Evolutionary conservation across 2,888 invertebrate species (phyloP).

Genomic region (Tyria jacobaeae): DNA sequence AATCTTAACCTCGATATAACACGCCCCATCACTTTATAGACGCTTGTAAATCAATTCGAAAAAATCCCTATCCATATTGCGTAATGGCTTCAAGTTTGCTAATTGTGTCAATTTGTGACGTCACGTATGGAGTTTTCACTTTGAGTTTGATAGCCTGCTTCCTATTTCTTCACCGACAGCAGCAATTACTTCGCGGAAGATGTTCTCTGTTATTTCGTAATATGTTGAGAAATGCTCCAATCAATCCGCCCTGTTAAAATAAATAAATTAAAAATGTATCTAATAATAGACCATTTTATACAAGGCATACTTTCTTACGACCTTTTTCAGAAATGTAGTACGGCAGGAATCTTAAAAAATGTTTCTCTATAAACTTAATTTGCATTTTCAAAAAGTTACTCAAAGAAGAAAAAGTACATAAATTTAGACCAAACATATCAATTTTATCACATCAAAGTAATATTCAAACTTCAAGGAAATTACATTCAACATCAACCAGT

Average conservation of each 20-base stretch:
- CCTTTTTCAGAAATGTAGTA: constrained; percentile 1
- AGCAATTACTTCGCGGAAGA: constrained; percentile 43
- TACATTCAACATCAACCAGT: constrained; percentile 39
- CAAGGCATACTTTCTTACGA: neutral
- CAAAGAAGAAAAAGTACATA: constrained; percentile 15
- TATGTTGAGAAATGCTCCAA: constrained; percentile 14
- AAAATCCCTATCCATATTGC: constrained; percentile 58
- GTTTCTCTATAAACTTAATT: constrained; percentile 11
- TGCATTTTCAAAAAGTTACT: constrained; percentile 14
- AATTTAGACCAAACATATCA: constrained; percentile 39
- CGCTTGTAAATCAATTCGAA: constrained; percentile 56
- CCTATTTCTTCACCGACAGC: constrained; percentile 33
- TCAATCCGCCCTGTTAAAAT: constrained; percentile 4
- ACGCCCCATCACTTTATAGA: constrained; percentile 40
- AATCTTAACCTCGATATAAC: constrained; percentile 1
- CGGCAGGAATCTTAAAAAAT: neutral
- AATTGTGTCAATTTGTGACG: constrained; percentile 49
- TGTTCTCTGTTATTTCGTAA: too few relatives aligned
- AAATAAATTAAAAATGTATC: neutral
- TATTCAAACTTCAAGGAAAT: constrained; percentile 49
- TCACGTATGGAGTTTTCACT: constrained; percentile 35
- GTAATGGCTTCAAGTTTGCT: constrained; percentile 45
- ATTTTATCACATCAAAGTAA: constrained; percentile 46
- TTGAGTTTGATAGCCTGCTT: constrained; percentile 29
- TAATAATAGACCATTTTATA: neutral